These are phyloP conservation scores for Platanista minor DNA, from an alignment of 2,113 vertebrate species.

Conservation along the genomic window DNA sequence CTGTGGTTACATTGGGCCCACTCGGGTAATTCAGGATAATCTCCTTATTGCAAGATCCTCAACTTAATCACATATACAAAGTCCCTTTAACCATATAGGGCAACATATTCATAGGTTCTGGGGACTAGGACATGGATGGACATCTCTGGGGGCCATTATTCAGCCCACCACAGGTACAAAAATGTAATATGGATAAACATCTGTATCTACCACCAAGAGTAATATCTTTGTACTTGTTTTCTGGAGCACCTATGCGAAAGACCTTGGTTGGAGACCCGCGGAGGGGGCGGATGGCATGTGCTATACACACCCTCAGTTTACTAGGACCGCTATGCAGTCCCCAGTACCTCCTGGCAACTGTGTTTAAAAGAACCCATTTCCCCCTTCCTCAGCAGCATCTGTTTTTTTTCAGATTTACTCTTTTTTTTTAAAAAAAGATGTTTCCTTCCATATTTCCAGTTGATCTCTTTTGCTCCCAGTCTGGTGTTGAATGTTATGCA, in stretches of 20 bases:
- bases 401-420: not conserved
- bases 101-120: not conserved
- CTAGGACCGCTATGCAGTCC: not conserved
- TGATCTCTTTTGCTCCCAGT: not conserved
- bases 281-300: not conserved
- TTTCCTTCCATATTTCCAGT: not conserved
- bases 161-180: not conserved
- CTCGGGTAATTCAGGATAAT: not conserved
- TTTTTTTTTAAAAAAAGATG: not conserved
- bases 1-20: not conserved
- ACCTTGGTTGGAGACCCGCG: not conserved
- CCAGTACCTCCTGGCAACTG: not conserved
- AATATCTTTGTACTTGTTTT: not conserved
- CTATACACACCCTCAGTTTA: not conserved
- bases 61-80: not conserved
- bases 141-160: no score
- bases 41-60: not conserved
- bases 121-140: not conserved
- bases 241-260: not conserved
- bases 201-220: not conserved
- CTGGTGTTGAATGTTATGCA: not conserved
- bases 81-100: not conserved
- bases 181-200: not conserved
- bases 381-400: not conserved
- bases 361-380: not conserved